Conservation (phyloP, 1,140 invertebrate species). For the Mamestra configurata region DNA sequence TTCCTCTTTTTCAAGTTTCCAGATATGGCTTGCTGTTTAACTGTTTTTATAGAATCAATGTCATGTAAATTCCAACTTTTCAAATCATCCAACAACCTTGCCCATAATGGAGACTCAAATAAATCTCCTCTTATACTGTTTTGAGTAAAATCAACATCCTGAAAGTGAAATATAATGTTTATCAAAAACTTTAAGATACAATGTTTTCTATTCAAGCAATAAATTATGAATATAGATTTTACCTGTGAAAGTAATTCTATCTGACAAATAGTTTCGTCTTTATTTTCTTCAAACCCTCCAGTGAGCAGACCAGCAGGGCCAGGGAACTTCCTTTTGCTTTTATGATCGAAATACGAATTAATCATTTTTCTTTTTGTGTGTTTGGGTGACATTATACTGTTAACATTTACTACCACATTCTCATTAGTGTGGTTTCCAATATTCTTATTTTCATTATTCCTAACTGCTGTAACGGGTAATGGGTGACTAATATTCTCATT, state of each 20-base stretch:
- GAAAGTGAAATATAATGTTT: constrained; percentile 43
- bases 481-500: neutral
- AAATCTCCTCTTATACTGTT: constrained; percentile 67
- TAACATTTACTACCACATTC: constrained; percentile 18
- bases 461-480: neutral
- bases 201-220: neutral
- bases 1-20: constrained; percentile 74
- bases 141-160: constrained; percentile 80
- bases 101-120: constrained; percentile 79
- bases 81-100: constrained; percentile 71
- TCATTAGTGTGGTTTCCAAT: neutral
- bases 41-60: constrained; percentile 73
- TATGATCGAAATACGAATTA: constrained; percentile 78
- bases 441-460: constrained; percentile 16
- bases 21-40: constrained; percentile 75
- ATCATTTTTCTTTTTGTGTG: constrained; percentile 79
- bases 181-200: neutral
- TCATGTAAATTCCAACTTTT: constrained; percentile 63
- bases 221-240: constrained; percentile 29
- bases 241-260: constrained; percentile 82
- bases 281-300: constrained; percentile 68
- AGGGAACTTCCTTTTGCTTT: constrained; percentile 82
- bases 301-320: constrained; percentile 80
- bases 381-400: constrained; percentile 62
- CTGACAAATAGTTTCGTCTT: constrained; percentile 72